These are phyloP conservation scores for Nomada lathburiana DNA, from an alignment of 2,888 invertebrate species.

Conservation along the genomic window DNA sequence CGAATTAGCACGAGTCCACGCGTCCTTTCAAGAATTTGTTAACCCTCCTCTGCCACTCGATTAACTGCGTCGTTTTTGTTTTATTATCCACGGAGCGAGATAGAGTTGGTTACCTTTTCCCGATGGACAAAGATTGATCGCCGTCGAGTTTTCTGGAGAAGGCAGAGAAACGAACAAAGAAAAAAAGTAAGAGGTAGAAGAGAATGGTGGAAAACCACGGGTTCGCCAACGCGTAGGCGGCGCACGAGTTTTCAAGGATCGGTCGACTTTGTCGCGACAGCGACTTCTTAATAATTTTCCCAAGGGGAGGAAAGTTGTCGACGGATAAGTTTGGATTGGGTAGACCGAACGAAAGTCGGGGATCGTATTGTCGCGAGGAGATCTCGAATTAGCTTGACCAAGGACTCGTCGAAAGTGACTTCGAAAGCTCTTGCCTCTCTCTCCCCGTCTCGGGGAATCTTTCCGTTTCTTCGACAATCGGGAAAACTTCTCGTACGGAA, in stretches of 20 bases:
- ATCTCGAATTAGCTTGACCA: slow-evolving; percentile 64
- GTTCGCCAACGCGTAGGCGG: too few species aligned
- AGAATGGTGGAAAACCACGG: too few species aligned
- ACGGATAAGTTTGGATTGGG: neutral
- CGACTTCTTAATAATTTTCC: slow-evolving; percentile 63
- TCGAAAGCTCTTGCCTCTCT: slow-evolving; percentile 4
- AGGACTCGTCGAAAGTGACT: slow-evolving; percentile 38
- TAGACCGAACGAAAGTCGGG: neutral
- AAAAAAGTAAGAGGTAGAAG: too few species aligned
- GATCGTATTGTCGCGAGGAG: neutral
- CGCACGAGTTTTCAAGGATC: neutral
- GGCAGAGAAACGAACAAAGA: too few species aligned
- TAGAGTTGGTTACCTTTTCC: too few species aligned
- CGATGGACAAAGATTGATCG: too few species aligned
- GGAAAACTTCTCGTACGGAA: slow-evolving; percentile 17
- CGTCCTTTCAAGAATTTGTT: too few species aligned
- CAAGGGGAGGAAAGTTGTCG: slow-evolving; percentile 50
- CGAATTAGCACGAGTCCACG: too few species aligned
- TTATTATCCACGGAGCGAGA: too few species aligned
- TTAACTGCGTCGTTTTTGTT: too few species aligned
- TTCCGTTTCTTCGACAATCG: slow-evolving; percentile 15
- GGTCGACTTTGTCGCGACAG: slow-evolving; percentile 41
- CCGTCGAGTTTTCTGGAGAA: too few species aligned
- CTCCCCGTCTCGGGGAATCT: neutral
- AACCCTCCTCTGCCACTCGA: too few species aligned